Evolutionary conservation across 2,113 vertebrate genomes (phyloP), one percentile per base, ranked within the genome.

Genomic region (Chloebia gouldiae): DNA sequence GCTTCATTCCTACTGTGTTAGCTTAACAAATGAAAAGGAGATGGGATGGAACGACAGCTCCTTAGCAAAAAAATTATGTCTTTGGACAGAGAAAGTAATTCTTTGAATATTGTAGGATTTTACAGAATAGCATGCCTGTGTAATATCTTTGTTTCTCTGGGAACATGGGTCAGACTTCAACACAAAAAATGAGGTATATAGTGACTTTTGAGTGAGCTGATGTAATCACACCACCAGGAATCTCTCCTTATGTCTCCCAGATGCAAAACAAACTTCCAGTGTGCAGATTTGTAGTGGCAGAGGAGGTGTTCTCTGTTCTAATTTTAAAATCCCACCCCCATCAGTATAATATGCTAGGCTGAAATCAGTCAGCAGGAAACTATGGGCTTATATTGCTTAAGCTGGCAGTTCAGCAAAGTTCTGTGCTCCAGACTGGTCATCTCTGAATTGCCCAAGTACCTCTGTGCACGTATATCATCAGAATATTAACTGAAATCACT

Each of bases 401-500:
- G 23, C 30, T 40, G 82, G 69, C 77, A 71, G 42, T 61, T 88
- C 57, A 61, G 88, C 0, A 2, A 80, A 78, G 70, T 77, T 86
- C 86, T 71, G 64, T 78, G 56, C 72, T 92, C 28, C 33, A 81
- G 21, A 47, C 56, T 63, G 83, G 80, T 66, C 82, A 81, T 71
- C 72, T 92, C 80, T 60, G 83, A 91, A 86, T 93, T 92, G 93
- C 51, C 25, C 47, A 71, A 81, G 76, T 64, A 88, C 60, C 31
- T 64, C 80, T 86, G 72, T 92, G 82, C 56, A 84, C 5, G 1
- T 91, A 90, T 40, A 91, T 88, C 80, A 91, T 91, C 68, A 90
- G 93, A 97, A 92, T 94, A 96, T 97, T 96, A 96, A 94, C 82
- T 88, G 88, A 91, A 95, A 95, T 88, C 68, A 51, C 88, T 73